Evolutionary conservation across 2,113 vertebrate genomes (phyloP).

Genomic region (Glareola pratincola): DNA sequence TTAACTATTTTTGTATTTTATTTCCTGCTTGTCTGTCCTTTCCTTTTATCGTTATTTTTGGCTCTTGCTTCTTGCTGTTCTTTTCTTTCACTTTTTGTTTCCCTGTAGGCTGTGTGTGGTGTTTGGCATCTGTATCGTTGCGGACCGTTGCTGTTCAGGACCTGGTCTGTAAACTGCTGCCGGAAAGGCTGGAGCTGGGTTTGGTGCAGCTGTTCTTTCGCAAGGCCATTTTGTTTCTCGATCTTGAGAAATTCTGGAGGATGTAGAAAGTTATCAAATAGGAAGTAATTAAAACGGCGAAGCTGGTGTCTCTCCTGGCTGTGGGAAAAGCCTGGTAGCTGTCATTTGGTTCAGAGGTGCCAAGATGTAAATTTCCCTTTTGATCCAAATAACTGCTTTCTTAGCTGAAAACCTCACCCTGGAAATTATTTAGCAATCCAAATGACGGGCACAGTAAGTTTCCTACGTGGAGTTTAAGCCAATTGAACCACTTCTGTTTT

Average conservation of each 20-base stretch:
- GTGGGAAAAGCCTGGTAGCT: not conserved
- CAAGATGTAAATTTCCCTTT: not conserved
- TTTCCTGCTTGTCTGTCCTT: not conserved
- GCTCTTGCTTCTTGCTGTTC: not conserved
- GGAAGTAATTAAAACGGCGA: not conserved
- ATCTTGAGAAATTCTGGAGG: slow-evolving; percentile 13
- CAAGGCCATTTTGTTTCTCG: not conserved
- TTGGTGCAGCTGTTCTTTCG: not conserved
- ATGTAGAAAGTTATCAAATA: not conserved
- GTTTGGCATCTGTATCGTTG: not conserved
- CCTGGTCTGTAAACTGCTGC: not conserved
- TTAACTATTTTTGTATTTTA: not conserved
- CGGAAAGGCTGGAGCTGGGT: not conserved
- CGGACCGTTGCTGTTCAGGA: not conserved
- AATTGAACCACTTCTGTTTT: not conserved
- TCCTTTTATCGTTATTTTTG: not conserved
- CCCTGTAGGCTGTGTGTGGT: not conserved
- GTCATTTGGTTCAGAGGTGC: not conserved
- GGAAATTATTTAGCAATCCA: not conserved
- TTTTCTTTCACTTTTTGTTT: not conserved
- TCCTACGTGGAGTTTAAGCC: not conserved
- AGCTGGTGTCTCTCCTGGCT: not conserved
- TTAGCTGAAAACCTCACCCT: not conserved
- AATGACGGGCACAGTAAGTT: not conserved
- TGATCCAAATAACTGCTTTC: not conserved